phyloP scores from a whole-genome alignment of 2,797 vertebrate genomes.

The Mormyrops boulengeri region DNA sequence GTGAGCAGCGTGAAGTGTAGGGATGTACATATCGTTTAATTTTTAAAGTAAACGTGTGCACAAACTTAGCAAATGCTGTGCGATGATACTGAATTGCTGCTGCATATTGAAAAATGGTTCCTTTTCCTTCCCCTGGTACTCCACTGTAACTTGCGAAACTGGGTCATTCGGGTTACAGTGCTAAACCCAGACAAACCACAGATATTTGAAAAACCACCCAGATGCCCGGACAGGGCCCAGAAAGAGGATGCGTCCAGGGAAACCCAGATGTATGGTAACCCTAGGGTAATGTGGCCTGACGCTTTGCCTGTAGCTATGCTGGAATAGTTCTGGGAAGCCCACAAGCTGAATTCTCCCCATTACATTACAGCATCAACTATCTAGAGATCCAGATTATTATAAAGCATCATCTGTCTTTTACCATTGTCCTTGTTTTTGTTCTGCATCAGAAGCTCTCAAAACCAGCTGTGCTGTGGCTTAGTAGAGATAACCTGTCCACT shows the following conservation, averaged over 20 bases:
- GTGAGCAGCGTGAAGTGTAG: neutral
- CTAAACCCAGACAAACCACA: neutral
- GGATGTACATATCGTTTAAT: neutral
- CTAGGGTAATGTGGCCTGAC: neutral
- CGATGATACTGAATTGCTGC: neutral
- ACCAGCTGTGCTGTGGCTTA: constrained; percentile 25
- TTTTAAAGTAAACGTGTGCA: neutral
- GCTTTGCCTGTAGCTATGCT: constrained; percentile 30
- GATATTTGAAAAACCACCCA: neutral
- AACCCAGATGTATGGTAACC: neutral
- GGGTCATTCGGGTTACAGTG: neutral
- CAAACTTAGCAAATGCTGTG: neutral
- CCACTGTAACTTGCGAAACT: neutral
- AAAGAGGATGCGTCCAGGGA: neutral
- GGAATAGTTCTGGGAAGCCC: constrained; percentile 28
- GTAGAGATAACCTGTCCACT: neutral
- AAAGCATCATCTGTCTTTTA: constrained; percentile 35
- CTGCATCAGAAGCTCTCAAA: constrained; percentile 26
- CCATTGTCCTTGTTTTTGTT: constrained; percentile 26
- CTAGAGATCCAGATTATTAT: constrained; percentile 37
- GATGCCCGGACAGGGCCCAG: neutral
- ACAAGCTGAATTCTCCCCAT: constrained; percentile 25
- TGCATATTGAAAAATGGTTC: neutral
- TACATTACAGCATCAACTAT: constrained; percentile 26
- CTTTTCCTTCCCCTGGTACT: neutral